Evolutionary conservation across 2,888 invertebrate genomes (phyloP).

Genomic region (Sphaeridia pumilis): DNA sequence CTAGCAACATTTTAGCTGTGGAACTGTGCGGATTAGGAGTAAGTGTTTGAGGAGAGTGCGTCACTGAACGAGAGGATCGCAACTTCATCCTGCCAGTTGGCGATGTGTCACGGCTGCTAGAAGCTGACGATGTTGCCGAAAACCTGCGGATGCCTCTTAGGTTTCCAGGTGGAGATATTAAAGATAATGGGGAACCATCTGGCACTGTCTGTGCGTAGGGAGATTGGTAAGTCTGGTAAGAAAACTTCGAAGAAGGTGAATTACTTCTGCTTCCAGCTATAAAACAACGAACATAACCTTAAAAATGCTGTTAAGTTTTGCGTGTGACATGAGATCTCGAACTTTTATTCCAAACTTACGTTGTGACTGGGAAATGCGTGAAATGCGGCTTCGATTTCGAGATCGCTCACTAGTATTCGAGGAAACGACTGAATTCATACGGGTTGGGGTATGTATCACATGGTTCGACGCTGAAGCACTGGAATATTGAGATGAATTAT

Average conservation of each 20-base stretch:
- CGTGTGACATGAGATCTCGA: neutral
- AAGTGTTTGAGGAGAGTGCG: slow-evolving; percentile 31
- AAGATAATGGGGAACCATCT: slow-evolving; percentile 11
- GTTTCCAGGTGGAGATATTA: slow-evolving; percentile 25
- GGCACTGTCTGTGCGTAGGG: slow-evolving; percentile 26
- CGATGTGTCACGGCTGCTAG: slow-evolving; percentile 34
- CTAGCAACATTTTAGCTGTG: slow-evolving; percentile 57
- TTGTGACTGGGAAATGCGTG: slow-evolving; percentile 82
- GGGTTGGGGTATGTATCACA: slow-evolving; percentile 1
- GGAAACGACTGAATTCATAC: slow-evolving; percentile 10
- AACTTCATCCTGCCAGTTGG: slow-evolving; percentile 31
- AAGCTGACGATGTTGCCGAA: slow-evolving; percentile 33
- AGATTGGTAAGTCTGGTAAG: slow-evolving; percentile 53
- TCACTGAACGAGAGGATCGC: slow-evolving; percentile 35
- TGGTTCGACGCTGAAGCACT: slow-evolving; percentile 5
- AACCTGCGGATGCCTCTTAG: slow-evolving; percentile 24
- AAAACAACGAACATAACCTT: neutral
- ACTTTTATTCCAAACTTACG: slow-evolving; percentile 50
- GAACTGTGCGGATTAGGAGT: slow-evolving; percentile 13
- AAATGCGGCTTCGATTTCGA: slow-evolving; percentile 51
- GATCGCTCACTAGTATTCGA: slow-evolving; percentile 19
- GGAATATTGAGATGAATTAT: slow-evolving; percentile 2
- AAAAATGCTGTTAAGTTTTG: neutral
- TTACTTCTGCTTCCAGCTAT: slow-evolving; percentile 83
- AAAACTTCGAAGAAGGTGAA: slow-evolving; percentile 77